Evolutionary conservation across 2,113 vertebrate genomes (phyloP), one percentile per base, ranked within the genome.

Genomic region (Oncorhynchus gorbuscha): DNA sequence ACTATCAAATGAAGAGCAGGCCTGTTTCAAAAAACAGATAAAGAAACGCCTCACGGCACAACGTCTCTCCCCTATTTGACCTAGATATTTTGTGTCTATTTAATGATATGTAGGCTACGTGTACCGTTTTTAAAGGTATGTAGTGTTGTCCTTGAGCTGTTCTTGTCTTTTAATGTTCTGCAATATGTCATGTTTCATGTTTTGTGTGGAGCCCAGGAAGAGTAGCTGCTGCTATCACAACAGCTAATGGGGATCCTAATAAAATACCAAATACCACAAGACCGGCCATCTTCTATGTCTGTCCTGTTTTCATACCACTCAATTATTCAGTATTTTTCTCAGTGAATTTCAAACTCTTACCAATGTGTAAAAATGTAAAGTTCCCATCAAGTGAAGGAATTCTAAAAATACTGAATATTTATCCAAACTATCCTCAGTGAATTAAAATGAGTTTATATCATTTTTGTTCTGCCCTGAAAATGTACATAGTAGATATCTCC

Each of bases 321-420:
- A 71, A 26, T 71, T 24, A 51, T 71, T 71, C 45, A 55, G 70
- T 28, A 48, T 55, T 72, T 72, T 7, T 61, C 49, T 55, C 22
- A 5, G 9, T 24, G 59, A 62, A 62, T 71, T 71, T 71, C 49
- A 55, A 14, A 55, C 14, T 45, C n/a, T 16, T 71, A 20, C 4
- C 24, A 51, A 48, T 12, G 4, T 7, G 51, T 55, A 26, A 30
- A 55, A 45, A 11, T 45, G 7, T 9, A 3, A 71, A 55, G 70
- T 71, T 71, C n/a, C 22, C 14, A 35, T 51, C 20, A 22, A 32
- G 30, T 45, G 32, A 61, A 73, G 18, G n/a, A 24, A 58, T 22
- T 73, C 48, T 35, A 2, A 59, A 59, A 59, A 59, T n/a, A 62
- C n/a, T 62, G 59, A 62, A 62, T 62, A 62, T 22, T 11, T 7